These are phyloP conservation scores for Tetrao urogallus DNA, from an alignment of 2,113 vertebrate species.

Conservation along the genomic window DNA sequence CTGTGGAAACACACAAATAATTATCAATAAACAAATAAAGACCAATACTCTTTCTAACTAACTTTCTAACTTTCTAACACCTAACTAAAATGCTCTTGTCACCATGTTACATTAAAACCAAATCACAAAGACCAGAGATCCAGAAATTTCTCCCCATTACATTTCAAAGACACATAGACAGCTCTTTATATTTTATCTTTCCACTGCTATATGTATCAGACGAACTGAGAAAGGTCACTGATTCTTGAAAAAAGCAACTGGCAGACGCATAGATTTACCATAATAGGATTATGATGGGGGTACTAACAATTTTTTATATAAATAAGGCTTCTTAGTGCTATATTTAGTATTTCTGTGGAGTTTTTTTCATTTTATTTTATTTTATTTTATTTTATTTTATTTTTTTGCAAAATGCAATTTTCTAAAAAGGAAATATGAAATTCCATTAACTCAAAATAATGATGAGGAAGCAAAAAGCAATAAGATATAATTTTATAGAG, in stretches of 20 bases:
- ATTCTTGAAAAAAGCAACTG: neutral
- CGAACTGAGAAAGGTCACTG: neutral
- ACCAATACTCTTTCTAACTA: neutral
- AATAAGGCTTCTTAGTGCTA: neutral
- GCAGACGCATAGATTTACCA: neutral
- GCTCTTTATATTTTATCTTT: neutral
- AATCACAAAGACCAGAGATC: neutral
- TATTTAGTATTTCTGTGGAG: neutral
- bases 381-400: neutral
- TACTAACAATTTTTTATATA: neutral
- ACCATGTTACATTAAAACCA: neutral
- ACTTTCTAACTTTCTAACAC: neutral
- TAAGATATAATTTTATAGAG: neutral
- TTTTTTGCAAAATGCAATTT: neutral
- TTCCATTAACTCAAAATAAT: neutral
- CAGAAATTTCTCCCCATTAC: neutral
- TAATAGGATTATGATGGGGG: neutral
- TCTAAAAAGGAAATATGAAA: neutral
- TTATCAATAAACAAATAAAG: neutral
- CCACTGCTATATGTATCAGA: neutral
- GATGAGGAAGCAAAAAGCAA: neutral
- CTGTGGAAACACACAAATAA: neutral
- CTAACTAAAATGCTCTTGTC: neutral
- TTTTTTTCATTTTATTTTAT: no score
- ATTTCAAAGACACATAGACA: neutral